phyloP scores from a whole-genome alignment of 2,888 invertebrate species.

The Sturmia bella region DNA sequence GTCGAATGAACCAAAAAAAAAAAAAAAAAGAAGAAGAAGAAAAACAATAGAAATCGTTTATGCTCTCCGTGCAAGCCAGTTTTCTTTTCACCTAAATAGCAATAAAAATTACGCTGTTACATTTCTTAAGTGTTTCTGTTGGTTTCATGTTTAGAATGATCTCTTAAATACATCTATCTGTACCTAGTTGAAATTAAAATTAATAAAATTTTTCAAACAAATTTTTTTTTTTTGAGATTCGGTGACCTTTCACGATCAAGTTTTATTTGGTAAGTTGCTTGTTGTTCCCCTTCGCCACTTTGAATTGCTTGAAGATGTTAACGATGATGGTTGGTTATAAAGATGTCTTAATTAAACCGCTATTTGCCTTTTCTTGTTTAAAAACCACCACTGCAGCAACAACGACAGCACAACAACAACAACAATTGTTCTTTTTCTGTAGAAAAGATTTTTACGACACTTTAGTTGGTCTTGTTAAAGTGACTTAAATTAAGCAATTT shows the following conservation, averaged over 20 bases:
- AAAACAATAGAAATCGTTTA: constrained; percentile 16
- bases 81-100: not conserved
- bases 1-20: not conserved
- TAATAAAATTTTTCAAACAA: constrained; percentile 31
- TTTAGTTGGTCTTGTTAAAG: constrained; percentile 62
- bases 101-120: not conserved
- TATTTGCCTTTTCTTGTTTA: constrained; percentile 64
- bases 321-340: constrained; percentile 41
- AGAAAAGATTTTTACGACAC: constrained; percentile 53
- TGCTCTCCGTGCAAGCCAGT: constrained; percentile 7
- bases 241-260: constrained; percentile 56
- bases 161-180: constrained; percentile 21
- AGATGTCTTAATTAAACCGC: constrained; percentile 68
- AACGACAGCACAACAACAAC: not conserved
- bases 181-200: constrained; percentile 47
- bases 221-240: constrained; percentile 22
- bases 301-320: constrained; percentile 2
- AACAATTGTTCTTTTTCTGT: constrained; percentile 26
- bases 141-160: constrained; percentile 15
- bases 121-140: not conserved
- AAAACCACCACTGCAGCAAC: constrained; percentile 2
- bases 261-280: constrained; percentile 19
- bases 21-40: constrained; percentile 4
- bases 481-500: constrained; percentile 77
- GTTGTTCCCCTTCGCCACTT: constrained; percentile 10